Evolutionary conservation across 1,140 invertebrate species (phyloP), one percentile per base, ranked within the genome.

Genomic region (Micrasema minimum): DNA sequence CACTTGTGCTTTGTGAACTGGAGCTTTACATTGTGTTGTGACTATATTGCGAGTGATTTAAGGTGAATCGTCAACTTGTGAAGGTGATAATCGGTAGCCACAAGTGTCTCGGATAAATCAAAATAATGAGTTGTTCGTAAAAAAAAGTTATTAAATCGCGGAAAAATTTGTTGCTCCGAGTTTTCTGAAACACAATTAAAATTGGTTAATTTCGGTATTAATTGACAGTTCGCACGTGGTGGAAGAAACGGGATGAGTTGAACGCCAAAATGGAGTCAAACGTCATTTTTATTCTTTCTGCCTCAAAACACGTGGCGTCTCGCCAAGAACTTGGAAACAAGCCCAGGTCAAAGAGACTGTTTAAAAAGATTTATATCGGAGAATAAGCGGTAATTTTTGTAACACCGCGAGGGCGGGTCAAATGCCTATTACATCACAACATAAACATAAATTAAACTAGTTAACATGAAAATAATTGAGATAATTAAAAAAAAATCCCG

Each of bases 11-110:
- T 59, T 59, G 55, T 59, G 55, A 41, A 41, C 37, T 38, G n/a
- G 55, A 43, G 55, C 55, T 20, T 16, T 38, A 41, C 35, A 31
- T 59, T 59, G 55, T 59, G 55, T 59, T 59, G 55, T 59, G 55
- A 41, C 37, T 12, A 23, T 35, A 23, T 22, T 6, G 46, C 6
- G 16, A 20, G 45, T 48, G 45, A 20, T 6, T 1, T 23, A 31
- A 35, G 20, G 46, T 16, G 23, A 26, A 26, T 31, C 23, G 7
- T 22, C 23, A 14, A 22, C n/a, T 53, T 48, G 16, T 48, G 9
- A 48, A 16, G 50, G 50, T 31, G 26, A 31, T 31, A 31, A 12
- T 22, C n/a, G 50, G 23, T 53, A 22, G 23, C 20, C 50, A 22
- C 9, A 14, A 22, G 23, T 26, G n/a, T 53, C 1, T 53, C 23